A percentile compares a stretch with the other conserved stretches of the same genome.
Evolutionary conservation across 2,888 invertebrate species (phyloP).

Genomic region (Eupeodes luniger): DNA sequence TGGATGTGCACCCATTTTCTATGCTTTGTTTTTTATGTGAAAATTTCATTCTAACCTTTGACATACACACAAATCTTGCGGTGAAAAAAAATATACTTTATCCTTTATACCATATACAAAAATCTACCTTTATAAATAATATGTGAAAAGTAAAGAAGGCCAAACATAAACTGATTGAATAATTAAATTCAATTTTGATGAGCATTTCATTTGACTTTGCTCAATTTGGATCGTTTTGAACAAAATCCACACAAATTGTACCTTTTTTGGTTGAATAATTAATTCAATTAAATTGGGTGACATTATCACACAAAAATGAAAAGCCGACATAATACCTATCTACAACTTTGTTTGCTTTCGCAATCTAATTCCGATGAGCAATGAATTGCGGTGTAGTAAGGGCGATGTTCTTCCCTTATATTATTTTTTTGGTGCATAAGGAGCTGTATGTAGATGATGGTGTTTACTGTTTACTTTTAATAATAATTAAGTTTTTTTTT

Average conservation of each 20-base stretch:
- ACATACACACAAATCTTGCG: not conserved
- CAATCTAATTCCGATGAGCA: constrained; percentile 31
- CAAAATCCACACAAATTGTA: constrained; percentile 11
- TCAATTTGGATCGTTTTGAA: constrained; percentile 18
- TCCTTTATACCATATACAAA: not conserved
- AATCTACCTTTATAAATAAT: not conserved
- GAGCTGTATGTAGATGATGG: not conserved
- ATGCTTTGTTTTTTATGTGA: not conserved
- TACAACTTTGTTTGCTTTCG: constrained; percentile 20
- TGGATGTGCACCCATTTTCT: not conserved
- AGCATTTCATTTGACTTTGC: constrained; percentile 24
- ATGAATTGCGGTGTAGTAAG: constrained; percentile 28
- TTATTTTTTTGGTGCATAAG: not conserved
- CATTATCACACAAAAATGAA: constrained; percentile 54
- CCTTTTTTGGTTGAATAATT: constrained; percentile 47
- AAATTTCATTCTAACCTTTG: not conserved
- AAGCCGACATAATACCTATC: constrained; percentile 45
- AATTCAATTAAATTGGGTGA: constrained; percentile 67
- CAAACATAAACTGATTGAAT: constrained; percentile 59
- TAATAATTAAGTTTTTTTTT: no score
- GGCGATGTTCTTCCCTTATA: not conserved
- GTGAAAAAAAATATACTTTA: constrained; percentile 14
- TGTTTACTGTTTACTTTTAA: no score
- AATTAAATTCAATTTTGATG: constrained; percentile 34
- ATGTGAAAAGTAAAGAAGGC: not conserved